Percentiles rank a stretch among this genome's conserved stretches.
These are phyloP conservation scores for Andinoacara biseriatus DNA, from an alignment of 2,113 vertebrate genomes.

Conservation along the genomic window DNA sequence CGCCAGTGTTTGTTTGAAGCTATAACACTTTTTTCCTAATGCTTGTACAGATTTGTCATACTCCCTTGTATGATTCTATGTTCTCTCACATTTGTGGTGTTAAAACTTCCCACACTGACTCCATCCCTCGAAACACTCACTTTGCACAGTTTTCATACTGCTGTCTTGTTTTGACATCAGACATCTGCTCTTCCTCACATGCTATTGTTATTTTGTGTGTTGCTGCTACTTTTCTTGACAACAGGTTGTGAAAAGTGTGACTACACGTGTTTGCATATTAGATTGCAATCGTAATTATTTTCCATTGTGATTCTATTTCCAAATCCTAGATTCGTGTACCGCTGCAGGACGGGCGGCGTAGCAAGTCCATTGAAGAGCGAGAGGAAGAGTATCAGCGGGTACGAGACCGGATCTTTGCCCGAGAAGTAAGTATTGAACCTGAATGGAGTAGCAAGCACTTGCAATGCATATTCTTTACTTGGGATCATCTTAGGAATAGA, in stretches of 20 bases:
- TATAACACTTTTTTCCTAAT: background rate
- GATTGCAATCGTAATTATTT: background rate
- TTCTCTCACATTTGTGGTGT: constrained; percentile 19
- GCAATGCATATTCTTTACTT: background rate
- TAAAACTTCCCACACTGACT: constrained; percentile 22
- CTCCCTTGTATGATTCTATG: constrained; percentile 7
- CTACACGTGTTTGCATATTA: background rate
- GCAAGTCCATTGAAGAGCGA: constrained; percentile 98
- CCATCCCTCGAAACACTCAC: constrained; percentile 1
- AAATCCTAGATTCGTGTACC: constrained; percentile 94
- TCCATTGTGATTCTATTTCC: background rate
- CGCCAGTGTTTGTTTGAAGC: constrained; percentile 6
- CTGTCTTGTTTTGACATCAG: constrained; percentile 36
- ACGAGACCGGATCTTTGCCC: constrained; percentile 98
- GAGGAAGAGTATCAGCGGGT: constrained; percentile 98
- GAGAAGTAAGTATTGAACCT: constrained; percentile 89
- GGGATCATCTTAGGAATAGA: too few species aligned
- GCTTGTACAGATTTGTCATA: constrained; percentile 5
- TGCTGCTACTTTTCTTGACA: constrained; percentile 5
- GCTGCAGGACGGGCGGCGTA: constrained; percentile 97
- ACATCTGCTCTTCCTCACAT: constrained; percentile 12
- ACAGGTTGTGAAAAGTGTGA: background rate
- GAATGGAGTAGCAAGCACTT: background rate
- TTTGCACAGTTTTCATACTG: background rate
- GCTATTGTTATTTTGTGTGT: constrained; percentile 19